Conservation (phyloP, 2,113 vertebrate species). For the Sisor rabdophorus region DNA sequence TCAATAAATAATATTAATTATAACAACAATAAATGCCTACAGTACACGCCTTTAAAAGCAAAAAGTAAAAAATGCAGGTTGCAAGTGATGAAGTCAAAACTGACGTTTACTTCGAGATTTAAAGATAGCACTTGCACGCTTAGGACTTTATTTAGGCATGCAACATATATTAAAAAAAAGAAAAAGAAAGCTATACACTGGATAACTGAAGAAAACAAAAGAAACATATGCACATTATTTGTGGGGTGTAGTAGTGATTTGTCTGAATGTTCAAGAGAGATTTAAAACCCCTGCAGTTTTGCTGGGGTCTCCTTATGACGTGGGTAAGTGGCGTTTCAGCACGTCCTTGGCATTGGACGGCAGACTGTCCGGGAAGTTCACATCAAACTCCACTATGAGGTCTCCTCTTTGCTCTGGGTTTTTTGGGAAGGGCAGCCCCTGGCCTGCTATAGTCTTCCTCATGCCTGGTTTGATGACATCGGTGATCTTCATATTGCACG, state of each 20-base stretch:
- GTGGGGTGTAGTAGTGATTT: slow-evolving; percentile 53
- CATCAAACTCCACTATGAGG: slow-evolving; percentile 95
- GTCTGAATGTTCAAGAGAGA: slow-evolving; percentile 39
- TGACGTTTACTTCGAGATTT: slow-evolving; percentile 53
- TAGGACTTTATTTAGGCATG: slow-evolving; percentile 62
- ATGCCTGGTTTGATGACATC: slow-evolving; percentile 95
- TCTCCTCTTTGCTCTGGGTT: slow-evolving; percentile 93
- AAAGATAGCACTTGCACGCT: slow-evolving; percentile 54
- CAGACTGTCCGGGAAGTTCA: slow-evolving; percentile 88
- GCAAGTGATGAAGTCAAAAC: slow-evolving; percentile 24
- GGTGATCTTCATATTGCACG: slow-evolving; percentile 91
- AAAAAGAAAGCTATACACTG: slow-evolving; percentile 46
- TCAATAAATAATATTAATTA: neutral
- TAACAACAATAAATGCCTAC: neutral
- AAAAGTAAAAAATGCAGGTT: slow-evolving; percentile 23
- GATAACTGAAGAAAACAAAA: slow-evolving; percentile 62
- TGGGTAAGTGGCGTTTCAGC: slow-evolving; percentile 91
- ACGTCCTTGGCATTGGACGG: slow-evolving; percentile 91
- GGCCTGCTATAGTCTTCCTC: slow-evolving; percentile 90
- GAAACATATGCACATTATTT: slow-evolving; percentile 69
- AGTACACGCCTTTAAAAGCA: neutral
- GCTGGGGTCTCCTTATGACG: slow-evolving; percentile 73
- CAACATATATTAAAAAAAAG: slow-evolving; percentile 54
- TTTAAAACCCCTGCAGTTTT: slow-evolving; percentile 10
- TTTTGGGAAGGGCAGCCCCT: slow-evolving; percentile 93